Evolutionary conservation across 1,140 invertebrate species (phyloP), one percentile per base, ranked within the genome.

Genomic region (Cotesia glomerata): DNA sequence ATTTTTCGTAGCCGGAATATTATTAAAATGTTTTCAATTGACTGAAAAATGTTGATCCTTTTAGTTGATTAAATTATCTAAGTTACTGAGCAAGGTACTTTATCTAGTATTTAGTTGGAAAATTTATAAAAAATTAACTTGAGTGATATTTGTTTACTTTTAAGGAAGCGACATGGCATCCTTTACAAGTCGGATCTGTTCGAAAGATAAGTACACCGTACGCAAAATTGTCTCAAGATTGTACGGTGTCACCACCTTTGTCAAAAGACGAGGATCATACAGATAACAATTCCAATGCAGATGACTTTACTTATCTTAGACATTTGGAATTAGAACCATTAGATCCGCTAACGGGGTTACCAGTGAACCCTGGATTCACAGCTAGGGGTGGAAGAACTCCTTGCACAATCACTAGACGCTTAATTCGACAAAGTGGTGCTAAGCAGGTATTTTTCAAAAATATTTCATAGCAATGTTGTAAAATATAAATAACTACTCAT

Each of bases 251-350:
- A 59, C 80, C 84, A 8, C 85, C 82, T 2, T 69, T 82, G 45
- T 83, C 83, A 73, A 87, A 84, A 72, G 83, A 87, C 72, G 80
- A 78, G 13, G 85, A 86, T 68, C 74, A 71, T 36, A 52, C 72
- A 81, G 85, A 87, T 84, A 87, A 87, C 82, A 87, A 86, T 78
- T 81, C 81, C 32, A 80, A 79, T 36, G 78, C 80, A 39, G 89
- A 89, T 72, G 89, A 90, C 77, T 80, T 88, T 49, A 87, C 86
- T 56, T 95, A 95, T 82, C 88, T 95, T 36, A 87, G 92, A 71
- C 94, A 95, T 79, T 84, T 95, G 74, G 94, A 95, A 81, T 86
- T 95, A 67, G 94, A 95, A 81, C 93, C 93, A 1, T 82, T 90
- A 4, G 86, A 87, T 72, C 87, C 83, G 3, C 59, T 85, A 13